These are phyloP conservation scores for Megalops cyprinoides DNA, from an alignment of 2,797 vertebrate species.

Conservation along the genomic window DNA sequence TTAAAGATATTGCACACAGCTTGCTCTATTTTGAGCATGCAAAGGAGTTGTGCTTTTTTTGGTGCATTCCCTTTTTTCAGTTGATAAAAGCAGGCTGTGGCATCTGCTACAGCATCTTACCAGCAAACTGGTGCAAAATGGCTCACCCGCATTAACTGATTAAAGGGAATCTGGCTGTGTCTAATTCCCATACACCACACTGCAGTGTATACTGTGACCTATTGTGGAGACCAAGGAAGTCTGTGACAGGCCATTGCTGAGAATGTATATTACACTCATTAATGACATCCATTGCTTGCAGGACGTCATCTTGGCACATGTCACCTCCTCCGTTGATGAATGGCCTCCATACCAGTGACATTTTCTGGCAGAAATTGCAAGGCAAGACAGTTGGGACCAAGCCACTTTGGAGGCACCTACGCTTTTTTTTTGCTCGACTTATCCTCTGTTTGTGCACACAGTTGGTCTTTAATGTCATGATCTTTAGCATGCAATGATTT, in stretches of 20 bases:
- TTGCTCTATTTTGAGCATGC: neutral
- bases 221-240: neutral
- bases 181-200: neutral
- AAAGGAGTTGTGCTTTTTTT: neutral
- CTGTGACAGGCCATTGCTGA: neutral
- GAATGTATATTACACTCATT: neutral
- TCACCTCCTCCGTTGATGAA: constrained; percentile 40
- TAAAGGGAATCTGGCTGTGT: neutral
- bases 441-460: constrained; percentile 36
- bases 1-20: neutral
- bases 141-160: neutral
- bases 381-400: constrained; percentile 8
- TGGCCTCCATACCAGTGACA: constrained; percentile 35
- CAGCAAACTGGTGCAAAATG: neutral
- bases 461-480: constrained; percentile 68
- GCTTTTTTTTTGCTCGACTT: constrained; percentile 40
- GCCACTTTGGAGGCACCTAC: neutral
- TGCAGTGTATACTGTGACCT: neutral
- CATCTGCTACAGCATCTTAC: neutral
- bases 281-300: neutral
- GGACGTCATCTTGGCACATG: neutral
- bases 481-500: constrained; percentile 75
- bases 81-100: neutral
- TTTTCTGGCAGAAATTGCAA: constrained; percentile 35
- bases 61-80: neutral